These are phyloP conservation scores for Sprattus sprattus DNA, from an alignment of 2,113 vertebrate genomes.

Conservation along the genomic window DNA sequence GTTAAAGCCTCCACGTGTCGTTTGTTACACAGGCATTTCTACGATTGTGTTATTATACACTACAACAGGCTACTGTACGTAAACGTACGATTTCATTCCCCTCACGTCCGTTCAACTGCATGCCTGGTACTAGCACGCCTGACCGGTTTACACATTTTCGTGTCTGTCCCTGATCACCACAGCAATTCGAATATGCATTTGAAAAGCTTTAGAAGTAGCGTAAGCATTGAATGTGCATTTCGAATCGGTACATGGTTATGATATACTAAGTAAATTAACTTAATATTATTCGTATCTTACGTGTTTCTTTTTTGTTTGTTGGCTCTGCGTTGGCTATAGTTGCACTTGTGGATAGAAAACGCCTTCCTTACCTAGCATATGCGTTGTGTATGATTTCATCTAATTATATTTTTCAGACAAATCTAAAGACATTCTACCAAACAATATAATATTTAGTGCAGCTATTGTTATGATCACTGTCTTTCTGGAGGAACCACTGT, in stretches of 20 bases:
- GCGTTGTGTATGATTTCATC: background rate
- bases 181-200: background rate
- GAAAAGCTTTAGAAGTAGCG: background rate
- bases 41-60: background rate
- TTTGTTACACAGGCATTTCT: background rate
- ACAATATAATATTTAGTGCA: background rate
- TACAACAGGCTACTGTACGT: conserved; percentile 14
- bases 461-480: background rate
- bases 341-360: background rate
- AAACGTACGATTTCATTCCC: conserved; percentile 5
- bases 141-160: background rate
- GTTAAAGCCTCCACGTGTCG: background rate
- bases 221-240: background rate
- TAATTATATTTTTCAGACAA: background rate
- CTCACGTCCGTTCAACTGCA: background rate
- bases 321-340: background rate
- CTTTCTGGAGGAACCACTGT: background rate
- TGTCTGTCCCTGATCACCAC: background rate
- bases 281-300: background rate
- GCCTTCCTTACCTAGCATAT: background rate
- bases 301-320: background rate
- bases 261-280: background rate
- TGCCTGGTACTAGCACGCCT: conserved; percentile 8
- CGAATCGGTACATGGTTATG: background rate
- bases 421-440: background rate